These are phyloP conservation scores for Caerostris extrusa DNA, from an alignment of 1,140 invertebrate species.

Conservation along the genomic window DNA sequence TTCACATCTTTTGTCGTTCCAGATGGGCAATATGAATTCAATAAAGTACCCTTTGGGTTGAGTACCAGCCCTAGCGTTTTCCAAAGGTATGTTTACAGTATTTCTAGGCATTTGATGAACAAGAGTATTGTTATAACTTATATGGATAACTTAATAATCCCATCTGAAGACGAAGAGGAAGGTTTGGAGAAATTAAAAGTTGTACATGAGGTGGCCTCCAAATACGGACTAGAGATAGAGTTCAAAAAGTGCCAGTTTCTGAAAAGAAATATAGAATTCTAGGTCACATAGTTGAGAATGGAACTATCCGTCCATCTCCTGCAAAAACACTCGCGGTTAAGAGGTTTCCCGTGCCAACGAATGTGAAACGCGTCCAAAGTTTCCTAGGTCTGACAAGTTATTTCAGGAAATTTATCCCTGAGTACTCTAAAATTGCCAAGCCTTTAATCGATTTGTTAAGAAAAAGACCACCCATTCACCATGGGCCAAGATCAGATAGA, in stretches of 20 bases:
- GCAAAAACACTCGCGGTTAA: neutral
- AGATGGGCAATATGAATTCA: too few species aligned
- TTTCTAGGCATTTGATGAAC: too few species aligned
- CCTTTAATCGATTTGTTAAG: neutral
- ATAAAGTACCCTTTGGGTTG: too few species aligned
- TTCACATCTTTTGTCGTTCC: too few species aligned
- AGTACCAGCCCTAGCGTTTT: too few species aligned
- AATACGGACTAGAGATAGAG: neutral
- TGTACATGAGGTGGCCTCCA: neutral
- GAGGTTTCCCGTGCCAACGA: conserved; percentile 10
- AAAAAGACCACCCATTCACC: neutral
- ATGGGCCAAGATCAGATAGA: neutral
- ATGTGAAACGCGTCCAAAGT: neutral
- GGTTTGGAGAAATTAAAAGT: neutral
- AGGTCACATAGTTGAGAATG: conserved; percentile 49
- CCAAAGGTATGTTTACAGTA: too few species aligned
- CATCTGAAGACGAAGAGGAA: neutral
- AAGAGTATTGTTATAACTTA: neutral
- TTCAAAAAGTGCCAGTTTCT: conserved; percentile 30
- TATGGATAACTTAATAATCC: neutral
- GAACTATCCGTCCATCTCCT: neutral
- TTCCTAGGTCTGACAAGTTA: neutral
- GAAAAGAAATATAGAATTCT: neutral
- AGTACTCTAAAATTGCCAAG: neutral
- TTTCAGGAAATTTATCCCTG: neutral